Percentiles rank a stretch among this genome's conserved stretches.
phyloP scores from a whole-genome alignment of 2,888 invertebrate species.

The Zhengitettix transpicula region DNA sequence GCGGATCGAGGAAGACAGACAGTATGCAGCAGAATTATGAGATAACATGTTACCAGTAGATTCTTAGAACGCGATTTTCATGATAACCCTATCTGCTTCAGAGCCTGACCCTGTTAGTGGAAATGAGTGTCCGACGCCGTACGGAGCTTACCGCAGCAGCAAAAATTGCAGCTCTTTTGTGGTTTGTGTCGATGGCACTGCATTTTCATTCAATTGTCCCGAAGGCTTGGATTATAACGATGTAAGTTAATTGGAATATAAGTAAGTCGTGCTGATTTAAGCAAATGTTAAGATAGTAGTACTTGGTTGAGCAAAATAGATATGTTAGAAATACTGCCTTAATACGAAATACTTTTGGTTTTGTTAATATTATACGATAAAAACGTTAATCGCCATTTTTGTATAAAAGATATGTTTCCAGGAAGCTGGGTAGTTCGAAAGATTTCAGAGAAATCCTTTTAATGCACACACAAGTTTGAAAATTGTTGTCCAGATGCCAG shows the following conservation, averaged over 20 bases:
- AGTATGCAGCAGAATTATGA: background rate
- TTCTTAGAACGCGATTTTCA: background rate
- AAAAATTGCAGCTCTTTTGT: constrained; percentile 47
- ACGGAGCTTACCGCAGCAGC: constrained; percentile 42
- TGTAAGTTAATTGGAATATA: constrained; percentile 24
- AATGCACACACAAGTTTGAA: no score
- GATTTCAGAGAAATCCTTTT: no score
- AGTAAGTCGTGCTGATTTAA: no score
- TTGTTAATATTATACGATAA: no score
- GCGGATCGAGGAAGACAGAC: constrained; percentile 31
- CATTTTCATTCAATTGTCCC: constrained; percentile 45
- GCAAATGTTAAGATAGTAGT: no score
- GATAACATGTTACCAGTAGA: background rate
- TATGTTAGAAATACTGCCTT: no score
- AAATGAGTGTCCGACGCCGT: constrained; percentile 33
- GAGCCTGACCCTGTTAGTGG: constrained; percentile 1
- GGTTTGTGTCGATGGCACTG: constrained; percentile 39
- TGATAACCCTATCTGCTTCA: background rate
- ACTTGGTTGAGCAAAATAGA: no score
- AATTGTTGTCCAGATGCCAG: no score
- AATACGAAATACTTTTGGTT: no score
- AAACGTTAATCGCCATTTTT: no score
- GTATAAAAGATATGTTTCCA: no score
- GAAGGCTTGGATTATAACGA: constrained; percentile 41
- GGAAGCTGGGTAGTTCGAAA: no score